These are phyloP conservation scores for Varecia variegata DNA, from an alignment of 2,797 vertebrate species.

Conservation along the genomic window DNA sequence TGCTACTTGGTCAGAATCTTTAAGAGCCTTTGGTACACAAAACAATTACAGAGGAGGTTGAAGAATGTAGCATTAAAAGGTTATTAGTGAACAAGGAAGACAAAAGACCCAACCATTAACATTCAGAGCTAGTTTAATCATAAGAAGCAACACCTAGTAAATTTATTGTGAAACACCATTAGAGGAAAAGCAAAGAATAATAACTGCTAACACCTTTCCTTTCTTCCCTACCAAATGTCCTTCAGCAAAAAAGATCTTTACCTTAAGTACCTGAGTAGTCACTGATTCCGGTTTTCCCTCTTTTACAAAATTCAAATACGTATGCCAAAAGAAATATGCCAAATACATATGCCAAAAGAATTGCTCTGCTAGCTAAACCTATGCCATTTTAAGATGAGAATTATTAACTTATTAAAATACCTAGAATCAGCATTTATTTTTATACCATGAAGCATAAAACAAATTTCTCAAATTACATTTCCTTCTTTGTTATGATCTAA, in stretches of 20 bases:
- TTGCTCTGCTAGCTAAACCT: neutral
- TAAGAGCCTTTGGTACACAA: constrained; percentile 81
- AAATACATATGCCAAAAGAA: constrained; percentile 29
- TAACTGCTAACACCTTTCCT: neutral
- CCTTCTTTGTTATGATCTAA: neutral
- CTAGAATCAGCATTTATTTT: constrained; percentile 42
- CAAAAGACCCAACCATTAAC: constrained; percentile 59
- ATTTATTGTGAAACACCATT: constrained; percentile 49
- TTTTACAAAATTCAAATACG: constrained; percentile 45
- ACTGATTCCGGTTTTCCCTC: neutral
- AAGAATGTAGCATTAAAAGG: constrained; percentile 64
- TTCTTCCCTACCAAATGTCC: neutral
- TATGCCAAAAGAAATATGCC: constrained; percentile 22
- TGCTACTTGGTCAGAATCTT: constrained; percentile 82
- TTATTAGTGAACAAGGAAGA: constrained; percentile 65
- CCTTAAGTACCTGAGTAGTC: neutral
- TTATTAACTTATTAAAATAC: constrained; percentile 34
- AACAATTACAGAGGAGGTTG: constrained; percentile 72
- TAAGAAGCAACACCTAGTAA: constrained; percentile 21
- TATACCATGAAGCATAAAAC: constrained; percentile 15
- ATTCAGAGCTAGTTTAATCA: constrained; percentile 48
- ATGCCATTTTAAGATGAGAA: constrained; percentile 26
- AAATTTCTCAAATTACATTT: constrained; percentile 2
- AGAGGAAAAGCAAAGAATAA: constrained; percentile 48
- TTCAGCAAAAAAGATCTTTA: neutral